These are phyloP conservation scores for Anguilla rostrata DNA, from an alignment of 2,113 vertebrate species.

Conservation along the genomic window DNA sequence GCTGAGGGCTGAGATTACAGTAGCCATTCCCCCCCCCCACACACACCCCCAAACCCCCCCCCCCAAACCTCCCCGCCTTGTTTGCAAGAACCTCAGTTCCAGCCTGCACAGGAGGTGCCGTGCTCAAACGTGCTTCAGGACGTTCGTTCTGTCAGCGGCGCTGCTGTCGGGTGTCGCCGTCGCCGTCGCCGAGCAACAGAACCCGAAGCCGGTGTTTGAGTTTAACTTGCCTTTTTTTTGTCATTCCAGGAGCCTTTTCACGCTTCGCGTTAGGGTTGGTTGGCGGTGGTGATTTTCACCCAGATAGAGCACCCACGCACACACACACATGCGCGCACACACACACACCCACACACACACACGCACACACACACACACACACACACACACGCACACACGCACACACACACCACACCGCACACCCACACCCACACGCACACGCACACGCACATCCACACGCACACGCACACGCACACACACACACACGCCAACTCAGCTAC, in stretches of 20 bases:
- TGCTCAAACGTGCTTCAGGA: background rate
- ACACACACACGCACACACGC: no score
- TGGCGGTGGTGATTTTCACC: background rate
- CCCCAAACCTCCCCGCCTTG: background rate
- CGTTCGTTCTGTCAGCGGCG: background rate
- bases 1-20: background rate
- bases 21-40: background rate
- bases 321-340: no score
- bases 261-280: constrained; percentile 24
- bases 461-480: background rate
- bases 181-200: background rate
- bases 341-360: no score
- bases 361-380: no score
- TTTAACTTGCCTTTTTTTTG: constrained; percentile 53
- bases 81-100: background rate
- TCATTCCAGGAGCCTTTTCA: constrained; percentile 47
- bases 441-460: no score
- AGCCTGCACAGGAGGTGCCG: background rate
- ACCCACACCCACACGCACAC: no score
- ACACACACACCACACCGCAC: no score
- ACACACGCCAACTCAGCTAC: background rate
- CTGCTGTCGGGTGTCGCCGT: background rate
- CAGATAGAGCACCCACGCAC: background rate
- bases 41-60: no score
- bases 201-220: constrained; percentile 18